Conservation (phyloP, 2,888 invertebrate genomes). For the Hyles lineata region DNA sequence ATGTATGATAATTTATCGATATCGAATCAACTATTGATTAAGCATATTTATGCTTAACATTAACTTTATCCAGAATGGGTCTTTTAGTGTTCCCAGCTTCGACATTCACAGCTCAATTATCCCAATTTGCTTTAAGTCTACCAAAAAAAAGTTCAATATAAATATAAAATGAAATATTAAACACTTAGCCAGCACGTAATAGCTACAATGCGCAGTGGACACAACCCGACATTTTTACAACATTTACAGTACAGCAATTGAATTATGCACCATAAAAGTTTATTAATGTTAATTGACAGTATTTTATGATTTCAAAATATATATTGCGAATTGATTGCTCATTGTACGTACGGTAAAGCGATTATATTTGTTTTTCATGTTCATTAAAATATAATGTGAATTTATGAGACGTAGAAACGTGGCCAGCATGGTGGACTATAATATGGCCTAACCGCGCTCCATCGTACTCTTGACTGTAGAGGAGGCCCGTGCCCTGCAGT, state of each 20-base stretch:
- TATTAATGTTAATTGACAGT: constrained; percentile 47
- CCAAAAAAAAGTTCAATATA: not conserved
- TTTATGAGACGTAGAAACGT: too few species aligned
- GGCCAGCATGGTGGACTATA: too few species aligned
- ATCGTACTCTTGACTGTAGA: too few species aligned
- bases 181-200: not conserved
- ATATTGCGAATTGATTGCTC: constrained; percentile 17
- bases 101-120: too few species aligned
- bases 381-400: not conserved
- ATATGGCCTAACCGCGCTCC: too few species aligned
- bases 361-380: constrained; percentile 1
- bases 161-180: not conserved
- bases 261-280: constrained; percentile 44
- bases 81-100: too few species aligned
- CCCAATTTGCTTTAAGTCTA: too few species aligned
- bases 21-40: too few species aligned
- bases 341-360: not conserved
- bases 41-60: too few species aligned
- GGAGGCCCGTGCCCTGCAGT: too few species aligned
- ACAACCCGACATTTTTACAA: constrained; percentile 16
- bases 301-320: constrained; percentile 23
- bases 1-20: too few species aligned
- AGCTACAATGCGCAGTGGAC: not conserved
- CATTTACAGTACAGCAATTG: constrained; percentile 18
- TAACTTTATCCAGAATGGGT: too few species aligned